These are phyloP conservation scores for Macrostomum cliftonense DNA, from an alignment of 2,888 invertebrate genomes.

Conservation along the genomic window DNA sequence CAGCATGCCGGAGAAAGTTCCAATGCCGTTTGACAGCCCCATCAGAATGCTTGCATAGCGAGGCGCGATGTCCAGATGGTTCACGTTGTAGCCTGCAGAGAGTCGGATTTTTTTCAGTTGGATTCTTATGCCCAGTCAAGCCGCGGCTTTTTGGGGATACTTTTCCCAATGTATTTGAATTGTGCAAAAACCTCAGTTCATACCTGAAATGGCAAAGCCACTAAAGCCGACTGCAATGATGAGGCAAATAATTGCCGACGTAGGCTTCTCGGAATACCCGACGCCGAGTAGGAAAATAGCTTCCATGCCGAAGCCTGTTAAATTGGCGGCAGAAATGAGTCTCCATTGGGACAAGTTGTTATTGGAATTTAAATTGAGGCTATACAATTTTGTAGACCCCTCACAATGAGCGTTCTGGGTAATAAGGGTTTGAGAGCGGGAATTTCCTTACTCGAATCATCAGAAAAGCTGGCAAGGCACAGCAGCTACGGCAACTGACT, in stretches of 20 bases:
- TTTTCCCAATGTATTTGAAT: too few relatives aligned
- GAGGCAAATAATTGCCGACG: constrained; percentile 62
- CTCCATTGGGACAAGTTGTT: neutral
- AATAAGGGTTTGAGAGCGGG: too few relatives aligned
- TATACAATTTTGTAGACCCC: neutral
- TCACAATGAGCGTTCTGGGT: too few relatives aligned
- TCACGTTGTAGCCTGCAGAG: constrained; percentile 71
- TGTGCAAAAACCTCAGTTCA: constrained; percentile 2
- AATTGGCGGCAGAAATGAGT: neutral
- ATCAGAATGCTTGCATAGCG: constrained; percentile 87
- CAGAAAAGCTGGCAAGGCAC: too few relatives aligned
- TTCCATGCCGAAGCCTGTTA: constrained; percentile 73
- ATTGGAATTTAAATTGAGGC: neutral
- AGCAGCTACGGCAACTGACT: too few relatives aligned
- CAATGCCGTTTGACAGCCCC: constrained; percentile 94
- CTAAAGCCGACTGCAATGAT: constrained; percentile 92
- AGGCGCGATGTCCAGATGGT: constrained; percentile 88
- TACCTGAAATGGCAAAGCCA: constrained; percentile 85
- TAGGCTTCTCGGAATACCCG: constrained; percentile 62
- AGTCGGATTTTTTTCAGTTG: too few relatives aligned
- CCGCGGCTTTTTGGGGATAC: too few relatives aligned
- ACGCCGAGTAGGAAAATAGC: constrained; percentile 87
- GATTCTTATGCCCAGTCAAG: too few relatives aligned
- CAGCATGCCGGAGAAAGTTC: constrained; percentile 83
- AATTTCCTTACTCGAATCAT: too few relatives aligned